phyloP scores from a whole-genome alignment of 2,888 invertebrate species.

The Synanthedon vespiformis region DNA sequence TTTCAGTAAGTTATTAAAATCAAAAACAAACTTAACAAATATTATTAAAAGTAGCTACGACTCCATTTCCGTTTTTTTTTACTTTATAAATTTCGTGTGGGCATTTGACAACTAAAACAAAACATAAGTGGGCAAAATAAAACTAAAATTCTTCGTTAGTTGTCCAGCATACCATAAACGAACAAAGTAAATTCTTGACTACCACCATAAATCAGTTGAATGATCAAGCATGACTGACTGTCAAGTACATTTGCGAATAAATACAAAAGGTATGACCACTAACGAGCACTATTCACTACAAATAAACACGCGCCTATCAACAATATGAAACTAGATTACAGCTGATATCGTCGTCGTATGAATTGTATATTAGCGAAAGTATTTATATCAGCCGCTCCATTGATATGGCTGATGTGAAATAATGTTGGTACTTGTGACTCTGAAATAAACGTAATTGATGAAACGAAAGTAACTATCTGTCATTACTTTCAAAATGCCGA shows the following conservation, averaged over 20 bases:
- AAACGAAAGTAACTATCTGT: constrained; percentile 1
- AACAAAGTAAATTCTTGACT: constrained; percentile 11
- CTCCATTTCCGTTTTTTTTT: no score
- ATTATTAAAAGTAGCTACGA: no score
- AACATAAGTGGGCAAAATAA: no score
- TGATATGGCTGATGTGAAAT: constrained; percentile 1
- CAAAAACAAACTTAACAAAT: no score
- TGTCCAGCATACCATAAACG: constrained; percentile 4
- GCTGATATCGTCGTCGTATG: constrained; percentile 6
- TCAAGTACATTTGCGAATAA: constrained; percentile 32
- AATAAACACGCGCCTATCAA: constrained; percentile 22
- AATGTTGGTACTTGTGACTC: constrained; percentile 7
- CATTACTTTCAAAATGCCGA: neutral
- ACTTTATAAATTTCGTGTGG: no score
- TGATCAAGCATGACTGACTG: constrained; percentile 52
- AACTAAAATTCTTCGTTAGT: no score
- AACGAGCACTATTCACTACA: constrained; percentile 55
- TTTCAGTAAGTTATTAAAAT: no score
- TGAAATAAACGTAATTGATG: constrained; percentile 6
- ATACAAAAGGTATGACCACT: constrained; percentile 39
- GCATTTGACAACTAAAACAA: no score
- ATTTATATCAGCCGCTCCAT: constrained; percentile 8
- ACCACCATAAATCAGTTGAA: constrained; percentile 33
- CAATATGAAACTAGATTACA: constrained; percentile 12
- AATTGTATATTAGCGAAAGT: constrained; percentile 22